phyloP scores from a whole-genome alignment of 2,797 vertebrate genomes.

The Sebastes hubbsi region DNA sequence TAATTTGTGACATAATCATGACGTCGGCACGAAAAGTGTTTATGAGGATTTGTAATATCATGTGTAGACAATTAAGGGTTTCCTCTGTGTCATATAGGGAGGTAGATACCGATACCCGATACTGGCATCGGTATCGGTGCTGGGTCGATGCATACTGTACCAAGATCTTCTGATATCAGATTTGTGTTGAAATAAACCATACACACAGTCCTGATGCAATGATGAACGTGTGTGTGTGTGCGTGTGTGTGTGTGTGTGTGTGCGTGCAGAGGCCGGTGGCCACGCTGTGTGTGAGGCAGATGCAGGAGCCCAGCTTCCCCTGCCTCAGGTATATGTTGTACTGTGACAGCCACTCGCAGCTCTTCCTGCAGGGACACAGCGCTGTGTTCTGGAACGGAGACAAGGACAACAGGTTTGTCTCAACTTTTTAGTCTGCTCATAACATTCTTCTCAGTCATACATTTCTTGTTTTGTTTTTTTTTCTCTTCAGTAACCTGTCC shows the following conservation, averaged over 20 bases:
- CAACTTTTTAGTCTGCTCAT: not conserved
- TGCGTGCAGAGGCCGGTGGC: conserved; percentile 88
- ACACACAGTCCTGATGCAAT: too few relatives aligned
- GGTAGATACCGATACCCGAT: too few relatives aligned
- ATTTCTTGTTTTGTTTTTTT: not conserved
- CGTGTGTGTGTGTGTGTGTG: conserved; percentile 69
- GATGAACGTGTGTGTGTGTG: conserved; percentile 25
- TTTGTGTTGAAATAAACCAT: too few relatives aligned
- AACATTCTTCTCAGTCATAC: not conserved
- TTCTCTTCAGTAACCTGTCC: not conserved
- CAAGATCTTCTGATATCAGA: too few relatives aligned
- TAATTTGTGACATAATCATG: too few relatives aligned
- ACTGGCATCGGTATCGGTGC: too few relatives aligned
- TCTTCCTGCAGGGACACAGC: conserved; percentile 90
- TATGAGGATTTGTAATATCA: too few relatives aligned
- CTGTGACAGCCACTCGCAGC: conserved; percentile 87
- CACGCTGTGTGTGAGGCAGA: conserved; percentile 86
- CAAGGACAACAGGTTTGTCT: conserved; percentile 86
- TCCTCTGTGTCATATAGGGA: too few relatives aligned
- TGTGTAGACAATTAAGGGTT: too few relatives aligned
- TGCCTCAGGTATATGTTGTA: conserved; percentile 89
- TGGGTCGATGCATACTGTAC: too few relatives aligned
- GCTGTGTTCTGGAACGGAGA: conserved; percentile 94
- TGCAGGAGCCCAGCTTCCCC: conserved; percentile 94
- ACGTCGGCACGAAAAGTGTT: too few relatives aligned